Base-by-base conservation (phyloP, 2,888 invertebrate species). In the Clostera curtula region DNA sequence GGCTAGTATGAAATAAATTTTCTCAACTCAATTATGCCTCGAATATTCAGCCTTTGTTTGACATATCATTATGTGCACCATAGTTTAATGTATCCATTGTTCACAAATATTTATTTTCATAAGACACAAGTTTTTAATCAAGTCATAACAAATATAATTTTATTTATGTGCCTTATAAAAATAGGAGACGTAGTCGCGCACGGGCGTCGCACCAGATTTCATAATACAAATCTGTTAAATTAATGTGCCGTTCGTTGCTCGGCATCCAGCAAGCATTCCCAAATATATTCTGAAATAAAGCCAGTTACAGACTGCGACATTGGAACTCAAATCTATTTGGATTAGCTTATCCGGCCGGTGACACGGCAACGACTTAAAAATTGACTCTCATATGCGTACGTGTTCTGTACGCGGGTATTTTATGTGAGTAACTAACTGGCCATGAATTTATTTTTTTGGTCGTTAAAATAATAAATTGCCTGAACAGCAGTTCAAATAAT, bases 241-340 rank as follows among this genome's bases (percentile, higher is more conserved):
- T 58, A 59, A 66, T 62, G 57, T 49, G 49, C 47, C 46, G n/a
- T n/a, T n/a, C n/a, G n/a, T n/a, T n/a, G 41, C 47, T 40, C 43
- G 46, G 41, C 42, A 47, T 56, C 49, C 49, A 56, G 40, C 49
- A 49, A 46, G 51, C 57, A 65, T 63, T 53, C 55, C 60, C 61
- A 63, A 65, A 68, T 66, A 63, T 64, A 67, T 59, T 64, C 54
- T 49, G 54, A 56, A 65, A 57, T 58, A 61, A 59, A 56, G 49
- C 47, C 36, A 49, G 47, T 48, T 49, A 45, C 49, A 43, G 45
- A 49, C 52, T 29, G 40, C 52, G 53, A 48, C 57, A 60, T 63
- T 63, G 57, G 51, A 37, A 33, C 38, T 40, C 40, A 47, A 49
- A 49, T 52, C 50, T 51, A 51, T 57, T 58, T 50, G 54, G 57